Percentiles rank a stretch among this genome's conserved stretches.
These are phyloP conservation scores for Cryptotis parvus DNA, from an alignment of 2,113 vertebrate genomes.

Conservation along the genomic window DNA sequence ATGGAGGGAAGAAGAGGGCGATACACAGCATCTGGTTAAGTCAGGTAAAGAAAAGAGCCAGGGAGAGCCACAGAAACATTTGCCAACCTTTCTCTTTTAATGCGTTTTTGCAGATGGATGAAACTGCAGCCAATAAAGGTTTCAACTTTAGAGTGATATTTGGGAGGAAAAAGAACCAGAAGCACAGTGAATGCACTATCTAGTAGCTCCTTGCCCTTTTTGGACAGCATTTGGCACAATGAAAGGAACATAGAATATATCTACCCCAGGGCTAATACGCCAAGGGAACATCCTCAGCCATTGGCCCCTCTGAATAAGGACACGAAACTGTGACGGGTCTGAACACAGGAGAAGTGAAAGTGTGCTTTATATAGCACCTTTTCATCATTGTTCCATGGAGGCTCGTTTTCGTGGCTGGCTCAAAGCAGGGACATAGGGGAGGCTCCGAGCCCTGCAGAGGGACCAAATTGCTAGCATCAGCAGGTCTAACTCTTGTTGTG, in stretches of 20 bases:
- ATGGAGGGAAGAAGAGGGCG: slow-evolving; percentile 12
- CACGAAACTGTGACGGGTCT: background rate
- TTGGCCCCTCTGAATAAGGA: background rate
- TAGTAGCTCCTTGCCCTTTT: background rate
- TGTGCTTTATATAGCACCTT: background rate
- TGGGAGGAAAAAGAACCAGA: slow-evolving; percentile 59
- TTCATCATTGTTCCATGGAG: background rate
- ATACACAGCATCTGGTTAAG: slow-evolving; percentile 86
- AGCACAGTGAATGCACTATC: background rate
- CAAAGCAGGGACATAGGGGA: fast-evolving
- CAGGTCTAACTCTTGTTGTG: background rate
- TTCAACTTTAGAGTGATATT: slow-evolving; percentile 69
- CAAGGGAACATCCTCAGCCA: fast-evolving
- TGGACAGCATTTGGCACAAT: background rate
- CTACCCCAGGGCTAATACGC: background rate
- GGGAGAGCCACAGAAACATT: slow-evolving; percentile 63
- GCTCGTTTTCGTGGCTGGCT: background rate
- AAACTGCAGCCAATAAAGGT: slow-evolving; percentile 70
- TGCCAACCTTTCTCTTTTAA: slow-evolving; percentile 83
- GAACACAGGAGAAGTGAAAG: slow-evolving; percentile 14
- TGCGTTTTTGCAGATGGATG: slow-evolving; percentile 85
- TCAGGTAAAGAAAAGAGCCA: slow-evolving; percentile 84
- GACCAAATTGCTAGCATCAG: too few relatives aligned
- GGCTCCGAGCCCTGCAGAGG: too few relatives aligned
- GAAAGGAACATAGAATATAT: background rate